phyloP scores from a whole-genome alignment of 2,888 invertebrate genomes.

The Drosophila imparisetae region DNA sequence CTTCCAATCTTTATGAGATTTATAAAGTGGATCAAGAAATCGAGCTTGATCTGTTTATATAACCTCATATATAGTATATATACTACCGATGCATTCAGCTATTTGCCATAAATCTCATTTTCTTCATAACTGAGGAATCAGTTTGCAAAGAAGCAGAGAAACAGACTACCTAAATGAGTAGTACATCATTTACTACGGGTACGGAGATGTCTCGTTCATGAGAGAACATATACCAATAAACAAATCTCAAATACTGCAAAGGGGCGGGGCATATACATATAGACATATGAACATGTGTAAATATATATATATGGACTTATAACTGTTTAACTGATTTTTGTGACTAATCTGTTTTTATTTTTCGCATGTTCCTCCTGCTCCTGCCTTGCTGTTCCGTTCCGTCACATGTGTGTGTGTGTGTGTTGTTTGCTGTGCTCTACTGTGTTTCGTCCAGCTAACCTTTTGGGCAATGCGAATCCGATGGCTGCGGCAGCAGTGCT shows the following conservation, averaged over 20 bases:
- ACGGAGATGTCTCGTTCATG: too few relatives aligned
- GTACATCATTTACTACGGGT: too few relatives aligned
- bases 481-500: constrained; percentile 69
- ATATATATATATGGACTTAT: background rate
- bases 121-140: background rate
- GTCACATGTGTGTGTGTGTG: constrained; percentile 10
- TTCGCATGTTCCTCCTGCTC: background rate
- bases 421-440: background rate
- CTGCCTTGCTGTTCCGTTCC: background rate
- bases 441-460: constrained; percentile 42
- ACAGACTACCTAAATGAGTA: background rate
- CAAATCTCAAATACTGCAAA: background rate
- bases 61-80: background rate
- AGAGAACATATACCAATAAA: background rate
- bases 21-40: background rate
- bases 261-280: background rate
- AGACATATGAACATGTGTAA: background rate
- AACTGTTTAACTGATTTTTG: background rate
- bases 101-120: too few relatives aligned
- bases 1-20: background rate
- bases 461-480: constrained; percentile 54
- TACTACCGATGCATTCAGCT: background rate
- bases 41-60: background rate
- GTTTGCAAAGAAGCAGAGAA: background rate
- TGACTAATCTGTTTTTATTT: constrained; percentile 1